Conservation (phyloP, 1,140 invertebrate species). For the Penaeus japonicus region DNA sequence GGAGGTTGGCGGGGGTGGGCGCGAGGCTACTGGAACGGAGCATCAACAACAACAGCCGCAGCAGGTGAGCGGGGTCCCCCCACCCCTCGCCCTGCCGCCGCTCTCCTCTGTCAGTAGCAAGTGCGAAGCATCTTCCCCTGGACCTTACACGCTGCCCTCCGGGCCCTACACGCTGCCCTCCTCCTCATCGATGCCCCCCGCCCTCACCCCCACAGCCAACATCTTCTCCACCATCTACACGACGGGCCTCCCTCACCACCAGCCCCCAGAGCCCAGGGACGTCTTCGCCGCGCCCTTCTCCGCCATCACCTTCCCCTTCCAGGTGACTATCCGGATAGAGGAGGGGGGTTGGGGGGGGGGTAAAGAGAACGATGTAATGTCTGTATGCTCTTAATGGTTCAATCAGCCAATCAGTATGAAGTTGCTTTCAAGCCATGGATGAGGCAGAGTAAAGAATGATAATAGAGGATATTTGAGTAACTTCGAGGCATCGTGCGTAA, state of each 20-base stretch:
- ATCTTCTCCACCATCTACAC: conserved; percentile 28
- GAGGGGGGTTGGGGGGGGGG: too few relatives aligned
- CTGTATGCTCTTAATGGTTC: too few relatives aligned
- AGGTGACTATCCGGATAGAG: neutral
- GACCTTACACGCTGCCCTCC: conserved; percentile 21
- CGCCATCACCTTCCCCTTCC: conserved; percentile 32
- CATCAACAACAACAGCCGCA: neutral
- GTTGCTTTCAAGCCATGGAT: too few relatives aligned
- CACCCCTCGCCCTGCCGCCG: neutral
- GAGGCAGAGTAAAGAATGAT: too few relatives aligned
- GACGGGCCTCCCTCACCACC: neutral
- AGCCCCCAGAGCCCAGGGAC: conserved; percentile 20
- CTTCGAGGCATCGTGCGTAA: too few relatives aligned
- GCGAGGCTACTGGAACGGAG: conserved; percentile 3
- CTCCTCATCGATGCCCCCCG: neutral
- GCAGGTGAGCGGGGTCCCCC: conserved; percentile 11
- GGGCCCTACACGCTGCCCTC: conserved; percentile 23
- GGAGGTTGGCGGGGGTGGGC: neutral
- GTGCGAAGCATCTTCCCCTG: neutral
- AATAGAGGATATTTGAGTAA: too few relatives aligned
- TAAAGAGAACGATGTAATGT: too few relatives aligned
- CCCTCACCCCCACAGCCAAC: conserved; percentile 26
- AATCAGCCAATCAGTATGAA: too few relatives aligned
- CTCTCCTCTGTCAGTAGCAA: conserved; percentile 20
- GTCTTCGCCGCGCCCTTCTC: conserved; percentile 34